Percentiles rank a stretch among this genome's conserved stretches.
Conservation (phyloP, 1,140 invertebrate species). For the Grapholita molesta region DNA sequence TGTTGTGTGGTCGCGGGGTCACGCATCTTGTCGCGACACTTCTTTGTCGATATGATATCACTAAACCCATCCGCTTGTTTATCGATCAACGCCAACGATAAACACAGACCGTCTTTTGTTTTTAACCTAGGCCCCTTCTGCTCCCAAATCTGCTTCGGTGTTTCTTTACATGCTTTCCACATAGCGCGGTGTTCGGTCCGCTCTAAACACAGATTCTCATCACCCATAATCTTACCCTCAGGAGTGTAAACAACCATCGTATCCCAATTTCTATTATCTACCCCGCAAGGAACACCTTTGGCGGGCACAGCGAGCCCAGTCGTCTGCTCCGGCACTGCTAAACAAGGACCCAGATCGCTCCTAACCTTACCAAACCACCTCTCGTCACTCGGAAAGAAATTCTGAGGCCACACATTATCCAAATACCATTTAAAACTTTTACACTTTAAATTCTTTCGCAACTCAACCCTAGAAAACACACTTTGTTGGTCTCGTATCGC, state of each 20-base stretch:
- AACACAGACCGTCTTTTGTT: conserved; percentile 49
- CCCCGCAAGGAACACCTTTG: conserved; percentile 43
- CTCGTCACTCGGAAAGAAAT: conserved; percentile 92
- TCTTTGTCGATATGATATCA: conserved; percentile 49
- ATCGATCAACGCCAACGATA: conserved; percentile 43
- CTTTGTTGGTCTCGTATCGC: conserved; percentile 80
- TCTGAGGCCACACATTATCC: conserved; percentile 93
- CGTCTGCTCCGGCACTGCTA: conserved; percentile 42
- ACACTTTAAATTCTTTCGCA: conserved; percentile 90
- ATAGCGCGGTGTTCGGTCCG: conserved; percentile 60
- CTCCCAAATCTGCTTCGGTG: conserved; percentile 60
- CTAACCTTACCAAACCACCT: conserved; percentile 80
- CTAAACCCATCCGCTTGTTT: conserved; percentile 38
- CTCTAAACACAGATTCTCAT: conserved; percentile 64
- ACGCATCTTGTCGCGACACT: conserved; percentile 33
- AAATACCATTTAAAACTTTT: conserved; percentile 97
- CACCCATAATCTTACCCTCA: conserved; percentile 63
- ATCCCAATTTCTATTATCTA: conserved; percentile 45
- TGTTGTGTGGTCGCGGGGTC: conserved; percentile 37
- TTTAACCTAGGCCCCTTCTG: conserved; percentile 65
- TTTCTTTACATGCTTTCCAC: conserved; percentile 62
- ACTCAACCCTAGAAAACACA: conserved; percentile 84
- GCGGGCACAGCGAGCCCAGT: conserved; percentile 60
- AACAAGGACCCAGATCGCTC: conserved; percentile 58
- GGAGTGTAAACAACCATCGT: conserved; percentile 58